Percentiles rank a stretch among this genome's conserved stretches.
phyloP scores from a whole-genome alignment of 2,888 invertebrate species.

The Timandra comae region DNA sequence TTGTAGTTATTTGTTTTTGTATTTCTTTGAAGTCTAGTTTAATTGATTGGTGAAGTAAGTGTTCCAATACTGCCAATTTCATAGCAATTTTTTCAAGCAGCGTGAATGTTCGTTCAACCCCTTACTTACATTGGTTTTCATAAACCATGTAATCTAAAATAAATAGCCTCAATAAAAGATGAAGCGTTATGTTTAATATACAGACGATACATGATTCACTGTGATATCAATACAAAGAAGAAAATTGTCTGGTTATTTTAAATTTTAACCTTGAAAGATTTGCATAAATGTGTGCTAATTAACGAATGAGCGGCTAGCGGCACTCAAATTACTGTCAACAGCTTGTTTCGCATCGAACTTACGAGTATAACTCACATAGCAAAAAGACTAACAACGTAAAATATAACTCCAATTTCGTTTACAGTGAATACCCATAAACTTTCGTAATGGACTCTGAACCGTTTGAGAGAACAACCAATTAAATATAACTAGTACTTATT shows the following conservation, averaged over 20 bases:
- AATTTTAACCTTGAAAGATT: constrained; percentile 27
- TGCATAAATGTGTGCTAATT: constrained; percentile 32
- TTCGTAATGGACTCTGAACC: constrained; percentile 22
- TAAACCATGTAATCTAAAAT: constrained; percentile 23
- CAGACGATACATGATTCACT: constrained; percentile 30
- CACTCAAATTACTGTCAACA: constrained; percentile 40
- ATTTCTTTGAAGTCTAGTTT: constrained; percentile 13
- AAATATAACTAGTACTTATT: constrained; percentile 30
- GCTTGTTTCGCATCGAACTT: constrained; percentile 19
- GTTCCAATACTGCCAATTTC: constrained; percentile 7
- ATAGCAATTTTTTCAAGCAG: constrained; percentile 13
- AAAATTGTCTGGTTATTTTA: constrained; percentile 32
- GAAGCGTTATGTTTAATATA: constrained; percentile 30
- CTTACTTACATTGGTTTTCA: constrained; percentile 10
- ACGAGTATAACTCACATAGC: constrained; percentile 29
- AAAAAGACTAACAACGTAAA: constrained; percentile 23
- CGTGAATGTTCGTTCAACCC: constrained; percentile 7
- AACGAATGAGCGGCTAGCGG: constrained; percentile 28
- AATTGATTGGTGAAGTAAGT: constrained; percentile 11
- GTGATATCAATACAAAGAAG: constrained; percentile 23
- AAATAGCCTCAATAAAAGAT: constrained; percentile 26
- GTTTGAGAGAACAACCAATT: constrained; percentile 27
- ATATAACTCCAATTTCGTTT: constrained; percentile 25
- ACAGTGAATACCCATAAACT: constrained; percentile 27
- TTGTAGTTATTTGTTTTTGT: constrained; percentile 21